phyloP scores from a whole-genome alignment of 2,888 invertebrate genomes.

The Ptychoptera contaminata region DNA sequence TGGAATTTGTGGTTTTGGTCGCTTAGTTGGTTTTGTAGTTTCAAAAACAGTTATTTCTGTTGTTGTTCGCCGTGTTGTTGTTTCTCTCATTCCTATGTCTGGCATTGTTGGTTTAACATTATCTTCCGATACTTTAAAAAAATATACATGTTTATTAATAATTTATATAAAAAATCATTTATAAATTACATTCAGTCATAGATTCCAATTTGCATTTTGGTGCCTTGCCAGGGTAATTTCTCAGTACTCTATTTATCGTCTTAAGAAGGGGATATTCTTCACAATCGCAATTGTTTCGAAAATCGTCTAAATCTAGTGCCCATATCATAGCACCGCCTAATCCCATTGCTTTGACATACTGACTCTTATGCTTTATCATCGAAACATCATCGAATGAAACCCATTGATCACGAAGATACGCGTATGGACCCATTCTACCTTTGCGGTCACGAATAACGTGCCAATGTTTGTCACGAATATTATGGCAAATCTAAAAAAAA shows the following conservation, averaged over 20 bases:
- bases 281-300: conserved; percentile 64
- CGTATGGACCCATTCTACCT: conserved; percentile 77
- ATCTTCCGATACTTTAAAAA: background rate
- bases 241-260: conserved; percentile 64
- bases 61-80: conserved; percentile 8
- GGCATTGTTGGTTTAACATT: conserved; percentile 6
- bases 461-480: conserved; percentile 61
- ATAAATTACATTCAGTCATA: conserved; percentile 23
- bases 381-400: conserved; percentile 81
- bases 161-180: background rate
- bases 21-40: conserved; percentile 10
- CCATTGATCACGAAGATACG: conserved; percentile 74
- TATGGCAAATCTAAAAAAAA: conserved; percentile 48
- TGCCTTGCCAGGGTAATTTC: conserved; percentile 48
- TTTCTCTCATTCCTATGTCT: conserved; percentile 3
- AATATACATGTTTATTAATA: background rate
- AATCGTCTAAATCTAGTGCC: conserved; percentile 80
- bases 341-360: conserved; percentile 61
- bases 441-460: conserved; percentile 59
- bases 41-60: conserved; percentile 12
- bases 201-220: conserved; percentile 42
- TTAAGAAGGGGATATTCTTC: conserved; percentile 65
- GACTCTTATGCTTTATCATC: conserved; percentile 69
- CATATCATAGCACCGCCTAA: conserved; percentile 81
- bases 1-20: background rate